A percentile compares a stretch with the other conserved stretches of the same genome.
Conservation (phyloP, 2,888 invertebrate genomes). For the Drosophila bunnanda region DNA sequence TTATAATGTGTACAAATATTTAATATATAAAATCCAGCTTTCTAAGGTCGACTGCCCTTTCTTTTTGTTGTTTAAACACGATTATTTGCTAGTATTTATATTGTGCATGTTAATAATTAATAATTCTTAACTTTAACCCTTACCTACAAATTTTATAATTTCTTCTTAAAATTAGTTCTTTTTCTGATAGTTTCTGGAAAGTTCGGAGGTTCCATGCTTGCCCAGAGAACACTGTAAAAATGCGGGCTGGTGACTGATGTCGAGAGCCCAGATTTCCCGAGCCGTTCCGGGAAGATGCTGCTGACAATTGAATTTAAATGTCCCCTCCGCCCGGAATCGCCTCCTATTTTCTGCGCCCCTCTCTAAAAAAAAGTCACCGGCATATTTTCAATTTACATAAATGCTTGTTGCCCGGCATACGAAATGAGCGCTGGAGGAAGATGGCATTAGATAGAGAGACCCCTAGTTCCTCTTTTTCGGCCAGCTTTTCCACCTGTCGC, state of each 20-base stretch:
- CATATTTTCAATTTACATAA: constrained; percentile 80
- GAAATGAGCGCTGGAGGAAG: constrained; percentile 54
- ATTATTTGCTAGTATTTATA: no score
- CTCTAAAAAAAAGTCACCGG: constrained; percentile 45
- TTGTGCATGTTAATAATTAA: no score
- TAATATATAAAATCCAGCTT: no score
- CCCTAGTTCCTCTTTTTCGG: constrained; percentile 10
- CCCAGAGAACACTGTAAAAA: constrained; percentile 3
- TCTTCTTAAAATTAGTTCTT: not conserved
- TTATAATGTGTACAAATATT: no score
- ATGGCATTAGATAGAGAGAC: constrained; percentile 16
- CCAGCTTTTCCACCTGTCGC: constrained; percentile 58
- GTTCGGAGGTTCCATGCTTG: not conserved
- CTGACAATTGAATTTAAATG: constrained; percentile 81
- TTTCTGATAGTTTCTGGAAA: not conserved
- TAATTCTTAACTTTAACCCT: no score
- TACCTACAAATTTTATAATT: no score
- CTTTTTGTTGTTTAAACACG: no score
- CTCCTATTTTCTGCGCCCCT: constrained; percentile 31
- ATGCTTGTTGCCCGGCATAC: constrained; percentile 73
- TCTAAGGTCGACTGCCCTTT: no score
- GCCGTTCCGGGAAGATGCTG: constrained; percentile 48
- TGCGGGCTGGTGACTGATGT: constrained; percentile 18
- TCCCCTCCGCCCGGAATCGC: constrained; percentile 40
- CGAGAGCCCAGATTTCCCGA: constrained; percentile 46